Base-by-base conservation (phyloP, 1,140 invertebrate genomes). In the Drosophila orosa region DNA sequence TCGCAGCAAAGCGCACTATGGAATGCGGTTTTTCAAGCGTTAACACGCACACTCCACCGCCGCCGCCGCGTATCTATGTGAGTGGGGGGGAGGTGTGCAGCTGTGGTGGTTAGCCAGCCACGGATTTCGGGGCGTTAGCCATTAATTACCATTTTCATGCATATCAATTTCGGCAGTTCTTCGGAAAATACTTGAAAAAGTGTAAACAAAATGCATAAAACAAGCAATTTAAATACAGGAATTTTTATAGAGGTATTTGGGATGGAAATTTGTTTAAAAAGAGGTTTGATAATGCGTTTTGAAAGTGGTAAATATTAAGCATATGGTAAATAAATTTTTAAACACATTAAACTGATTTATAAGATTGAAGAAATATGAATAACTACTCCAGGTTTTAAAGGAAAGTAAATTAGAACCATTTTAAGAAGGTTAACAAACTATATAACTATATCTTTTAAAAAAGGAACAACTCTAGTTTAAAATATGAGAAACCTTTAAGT, bases 21-120 rank as follows among this genome's bases (percentile, higher is more conserved):
- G 84, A 89, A 89, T 89, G 84, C 63, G 84, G 84, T 89, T 89
- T 89, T 89, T 89, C 80, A 68, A 89, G 77, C 84, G 60, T 56
- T 66, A 48, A 48, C 72, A 80, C 57, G 60, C 71, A 79, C 67
- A 77, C 57, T 80, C 40, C 61, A n/a, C 52, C 17, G n/a, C 29
- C 29, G 10, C 56, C 39, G 42, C 29, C 19, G 48, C 15, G 37
- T 40, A 22, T 27, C 29, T 44, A 33, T 50, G 57, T 24, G 13
- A 4, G 22, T 15, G 42, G 24, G 40, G 39, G 42, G 47, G 24
- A 47, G 47, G 39, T 24, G 29, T 39, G 60, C 33, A 29, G 37
- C 10, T 45, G 48, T 40, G 13, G 25, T 59, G 17, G 58, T 50
- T 9, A 59, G 15, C 31, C 58, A 37, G 29, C 27, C 31, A 29